Evolutionary conservation across 2,113 vertebrate genomes (phyloP).

Genomic region (Centropus bengalensis): DNA sequence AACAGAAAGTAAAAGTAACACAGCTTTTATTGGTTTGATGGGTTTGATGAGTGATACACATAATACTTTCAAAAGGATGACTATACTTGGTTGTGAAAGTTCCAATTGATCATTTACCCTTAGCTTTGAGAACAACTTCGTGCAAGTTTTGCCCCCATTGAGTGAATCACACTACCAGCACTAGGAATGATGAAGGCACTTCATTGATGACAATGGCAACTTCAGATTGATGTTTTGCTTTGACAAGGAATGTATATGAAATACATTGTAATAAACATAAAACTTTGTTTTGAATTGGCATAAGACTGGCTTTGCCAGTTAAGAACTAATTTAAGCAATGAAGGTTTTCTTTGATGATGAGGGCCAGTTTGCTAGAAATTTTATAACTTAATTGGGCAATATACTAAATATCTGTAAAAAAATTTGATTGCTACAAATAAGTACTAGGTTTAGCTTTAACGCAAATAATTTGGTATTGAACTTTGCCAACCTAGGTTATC

Average conservation of each 20-base stretch:
- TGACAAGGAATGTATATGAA: not conserved
- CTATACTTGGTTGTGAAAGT: not conserved
- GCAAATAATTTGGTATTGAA: not conserved
- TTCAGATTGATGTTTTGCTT: not conserved
- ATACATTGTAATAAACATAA: not conserved
- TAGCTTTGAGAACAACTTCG: not conserved
- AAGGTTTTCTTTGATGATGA: not conserved
- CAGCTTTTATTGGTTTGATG: not conserved
- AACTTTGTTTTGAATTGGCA: not conserved
- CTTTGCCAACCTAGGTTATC: not conserved
- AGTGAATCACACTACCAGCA: not conserved
- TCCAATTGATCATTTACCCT: not conserved
- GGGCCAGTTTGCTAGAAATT: not conserved
- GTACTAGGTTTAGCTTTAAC: not conserved
- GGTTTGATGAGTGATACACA: not conserved
- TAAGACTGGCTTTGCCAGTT: not conserved
- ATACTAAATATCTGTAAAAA: not conserved
- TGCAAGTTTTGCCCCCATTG: not conserved
- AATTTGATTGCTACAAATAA: not conserved
- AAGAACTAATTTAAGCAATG: not conserved
- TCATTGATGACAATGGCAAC: too few relatives aligned
- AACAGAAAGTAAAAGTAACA: conserved; percentile 2
- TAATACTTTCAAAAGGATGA: not conserved
- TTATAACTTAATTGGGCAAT: not conserved
- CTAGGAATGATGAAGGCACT: not conserved